Base-by-base conservation (phyloP, 2,888 invertebrate genomes). In the Metacarcinus magister region DNA sequence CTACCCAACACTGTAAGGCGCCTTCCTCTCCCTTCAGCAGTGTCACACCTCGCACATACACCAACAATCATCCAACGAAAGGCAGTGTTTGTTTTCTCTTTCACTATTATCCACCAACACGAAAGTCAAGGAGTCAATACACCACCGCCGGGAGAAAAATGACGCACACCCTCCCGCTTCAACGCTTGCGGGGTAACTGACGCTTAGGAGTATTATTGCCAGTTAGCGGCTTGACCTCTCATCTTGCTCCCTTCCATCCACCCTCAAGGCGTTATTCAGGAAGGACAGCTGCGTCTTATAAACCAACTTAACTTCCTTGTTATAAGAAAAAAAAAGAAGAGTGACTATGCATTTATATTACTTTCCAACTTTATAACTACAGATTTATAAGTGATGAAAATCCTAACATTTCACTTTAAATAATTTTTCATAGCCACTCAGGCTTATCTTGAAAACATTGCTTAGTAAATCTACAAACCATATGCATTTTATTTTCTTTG, bases 121-220 rank as follows among this genome's bases (percentile, higher is more conserved):
- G 23, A 82, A 82, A 32, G 82, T 82, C 28, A 23, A 32, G 82
- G 82, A 82, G 82, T 82, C 82, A 82, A 82, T 82, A 82, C 82
- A 82, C 82, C 82, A 82, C 32, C 82, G 82, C 28, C 10, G 82
- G 16, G 82, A 82, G 32, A 82, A 10, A 8, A 82, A 32, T 32
- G 82, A 10, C 82, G 32, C 28, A 32, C 32, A 82, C 2, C 82
- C 82, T 82, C 82, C 28, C 82, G 10, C 28, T 10, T 13, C 13
- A 7, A 82, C 82, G 32, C 32, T 8, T 32, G 32, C 82, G 32
- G 82, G 82, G 82, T 82, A 8, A 82, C 82, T 82, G 82, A 82
- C 28, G 82, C 32, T 82, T 16, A 19, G 2, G 10, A 32, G 32
- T 32, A 82, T 28, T 82, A 32, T 82, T 82, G 82, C 82, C 82